Evolutionary conservation across 2,113 vertebrate species (phyloP), one percentile per base, ranked within the genome.

Genomic region (Rissa tridactyla): DNA sequence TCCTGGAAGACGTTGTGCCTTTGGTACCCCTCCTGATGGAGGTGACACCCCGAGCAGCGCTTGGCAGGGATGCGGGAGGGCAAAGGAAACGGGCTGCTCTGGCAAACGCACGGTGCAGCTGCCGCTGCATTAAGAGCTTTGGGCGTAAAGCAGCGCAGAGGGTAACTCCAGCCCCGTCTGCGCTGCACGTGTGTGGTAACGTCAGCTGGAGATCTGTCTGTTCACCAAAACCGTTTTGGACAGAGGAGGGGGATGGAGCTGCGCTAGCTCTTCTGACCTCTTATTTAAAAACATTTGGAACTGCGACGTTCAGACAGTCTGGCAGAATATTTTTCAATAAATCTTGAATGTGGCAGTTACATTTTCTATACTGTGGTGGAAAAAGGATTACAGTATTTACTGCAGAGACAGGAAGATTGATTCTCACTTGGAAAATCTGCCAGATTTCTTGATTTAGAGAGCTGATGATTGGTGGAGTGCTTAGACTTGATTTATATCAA

Each of bases 331-430:
- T 97, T 97, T 96, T 65, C 75, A 93, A 97, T 98, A 97, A 97
- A 96, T 98, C 97, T 92, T 86, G 69, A 90, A 82, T 3, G 5
- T 96, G 97, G 92, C 97, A 98, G 97, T 96, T 97, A 96, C 64
- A 69, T 97, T 98, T 98, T 96, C 97, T 90, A 91, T 96, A 92
- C 94, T 6, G 40, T 83, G 66, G 68, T 95, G 93, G 96, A 80
- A 97, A 98, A 98, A 94, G 94, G 96, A 98, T 98, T 98, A 95
- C 81, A 73, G 97, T 98, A 97, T 98, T 98, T 98, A 98, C 96
- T 93, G 93, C 93, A 69, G 86, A 96, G 97, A 97, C 97, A 97
- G 96, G 77, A 98, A 98, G 98, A 98, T 98, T 97, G 98, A 98
- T 98, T 98, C 94, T 94, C 29, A 23, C 96, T 97, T 88, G 93